phyloP scores from a whole-genome alignment of 2,888 invertebrate genomes.

The Melinopterus prodromus region DNA sequence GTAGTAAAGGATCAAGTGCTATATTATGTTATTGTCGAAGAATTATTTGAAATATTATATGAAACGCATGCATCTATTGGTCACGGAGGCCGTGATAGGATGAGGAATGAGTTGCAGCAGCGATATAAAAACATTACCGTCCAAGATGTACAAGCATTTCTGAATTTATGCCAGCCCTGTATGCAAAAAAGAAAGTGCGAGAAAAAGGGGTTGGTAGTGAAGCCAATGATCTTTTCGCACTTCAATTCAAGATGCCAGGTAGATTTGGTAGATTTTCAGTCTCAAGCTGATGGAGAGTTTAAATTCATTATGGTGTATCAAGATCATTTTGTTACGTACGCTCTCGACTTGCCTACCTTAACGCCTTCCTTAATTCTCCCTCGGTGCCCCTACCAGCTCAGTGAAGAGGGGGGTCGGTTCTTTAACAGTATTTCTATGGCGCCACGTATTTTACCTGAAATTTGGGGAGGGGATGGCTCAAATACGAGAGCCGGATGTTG shows the following conservation, averaged over 20 bases:
- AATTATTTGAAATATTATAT: conserved; percentile 4
- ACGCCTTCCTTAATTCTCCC: no score
- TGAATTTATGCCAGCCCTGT: conserved; percentile 34
- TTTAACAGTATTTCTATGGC: no score
- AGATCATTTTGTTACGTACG: no score
- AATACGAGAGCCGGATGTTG: no score
- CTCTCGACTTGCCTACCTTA: no score
- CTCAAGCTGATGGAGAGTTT: conserved; percentile 47
- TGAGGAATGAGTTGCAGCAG: conserved; percentile 33
- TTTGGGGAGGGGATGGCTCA: no score
- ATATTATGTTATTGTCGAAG: conserved; percentile 37
- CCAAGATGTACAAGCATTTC: conserved; percentile 33
- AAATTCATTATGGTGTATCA: conserved; percentile 52
- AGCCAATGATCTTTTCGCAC: conserved; percentile 19
- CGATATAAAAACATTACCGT: conserved; percentile 39
- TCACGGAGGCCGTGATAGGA: conserved; percentile 39
- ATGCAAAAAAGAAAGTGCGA: conserved; percentile 20
- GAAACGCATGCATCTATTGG: conserved; percentile 37
- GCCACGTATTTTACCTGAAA: no score
- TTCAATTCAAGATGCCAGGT: conserved; percentile 48
- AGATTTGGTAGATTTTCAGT: conserved; percentile 53
- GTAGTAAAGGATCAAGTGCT: conserved; percentile 14
- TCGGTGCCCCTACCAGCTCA: no score
- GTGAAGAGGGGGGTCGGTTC: no score
- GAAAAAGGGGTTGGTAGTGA: conserved; percentile 22